These are phyloP conservation scores for Lethrus apterus DNA, from an alignment of 1,140 invertebrate genomes.

Conservation along the genomic window DNA sequence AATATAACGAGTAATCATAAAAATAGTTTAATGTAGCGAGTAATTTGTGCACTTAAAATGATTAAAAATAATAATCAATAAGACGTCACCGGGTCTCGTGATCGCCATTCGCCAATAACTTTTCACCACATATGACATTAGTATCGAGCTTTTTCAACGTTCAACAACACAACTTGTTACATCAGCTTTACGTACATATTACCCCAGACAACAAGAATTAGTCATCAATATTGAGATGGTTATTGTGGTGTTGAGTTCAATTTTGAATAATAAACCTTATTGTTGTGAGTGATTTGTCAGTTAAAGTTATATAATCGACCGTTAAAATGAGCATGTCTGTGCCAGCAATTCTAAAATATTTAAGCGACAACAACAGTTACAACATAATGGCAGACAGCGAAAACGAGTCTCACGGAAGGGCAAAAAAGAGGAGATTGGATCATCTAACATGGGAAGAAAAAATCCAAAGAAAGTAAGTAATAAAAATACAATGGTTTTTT, in stretches of 20 bases:
- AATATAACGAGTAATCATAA: too few species aligned
- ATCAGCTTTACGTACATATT: constrained; percentile 10
- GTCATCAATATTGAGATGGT: background rate
- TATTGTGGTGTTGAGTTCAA: background rate
- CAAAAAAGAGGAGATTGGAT: constrained; percentile 66
- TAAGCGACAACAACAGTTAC: constrained; percentile 32
- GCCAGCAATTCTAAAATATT: constrained; percentile 46
- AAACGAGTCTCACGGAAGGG: constrained; percentile 38
- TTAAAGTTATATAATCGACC: background rate
- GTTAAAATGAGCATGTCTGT: constrained; percentile 35
- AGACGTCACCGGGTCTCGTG: background rate
- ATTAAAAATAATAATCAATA: background rate
- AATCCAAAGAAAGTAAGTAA: constrained; percentile 70
- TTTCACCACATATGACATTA: too few species aligned
- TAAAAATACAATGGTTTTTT: background rate
- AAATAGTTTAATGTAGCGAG: background rate
- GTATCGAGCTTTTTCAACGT: too few species aligned
- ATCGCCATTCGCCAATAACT: too few species aligned
- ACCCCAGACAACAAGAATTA: background rate
- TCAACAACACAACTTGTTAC: background rate
- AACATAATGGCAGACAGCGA: constrained; percentile 30
- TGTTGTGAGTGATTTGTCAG: background rate
- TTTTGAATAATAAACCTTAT: background rate
- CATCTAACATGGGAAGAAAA: constrained; percentile 77
- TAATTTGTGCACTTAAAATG: background rate